These are phyloP conservation scores for Peromyscus attwateri DNA, from an alignment of 2,797 vertebrate species.

Conservation along the genomic window DNA sequence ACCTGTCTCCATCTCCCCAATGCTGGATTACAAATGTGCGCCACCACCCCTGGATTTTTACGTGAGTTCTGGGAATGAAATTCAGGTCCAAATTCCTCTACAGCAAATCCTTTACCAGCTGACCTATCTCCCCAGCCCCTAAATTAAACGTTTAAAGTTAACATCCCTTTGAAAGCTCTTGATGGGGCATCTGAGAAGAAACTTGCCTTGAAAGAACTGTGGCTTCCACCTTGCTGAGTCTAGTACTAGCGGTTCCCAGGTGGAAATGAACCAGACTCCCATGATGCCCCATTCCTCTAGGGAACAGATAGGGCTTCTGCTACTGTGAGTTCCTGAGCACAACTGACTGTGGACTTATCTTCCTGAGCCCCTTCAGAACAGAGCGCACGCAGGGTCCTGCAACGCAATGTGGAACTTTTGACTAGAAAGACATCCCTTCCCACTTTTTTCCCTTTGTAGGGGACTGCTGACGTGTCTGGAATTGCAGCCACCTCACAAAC, in stretches of 20 bases:
- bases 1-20: not conserved
- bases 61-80: not conserved
- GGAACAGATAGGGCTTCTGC: not conserved
- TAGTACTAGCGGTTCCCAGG: not conserved
- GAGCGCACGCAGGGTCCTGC: fast-evolving
- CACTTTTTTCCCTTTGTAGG: not conserved
- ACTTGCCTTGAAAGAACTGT: slow-evolving; percentile 28
- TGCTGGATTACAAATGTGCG: not conserved
- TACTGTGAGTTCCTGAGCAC: not conserved
- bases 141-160: not conserved
- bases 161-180: slow-evolving; percentile 64
- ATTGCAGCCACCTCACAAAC: not conserved
- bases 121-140: not conserved
- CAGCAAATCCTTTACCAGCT: not conserved
- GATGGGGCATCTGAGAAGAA: slow-evolving; percentile 60
- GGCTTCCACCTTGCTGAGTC: not conserved
- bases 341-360: too few relatives aligned
- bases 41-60: not conserved
- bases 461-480: not conserved
- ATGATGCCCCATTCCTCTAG: not conserved
- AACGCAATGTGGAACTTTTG: not conserved
- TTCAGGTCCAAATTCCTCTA: not conserved
- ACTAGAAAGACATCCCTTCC: not conserved
- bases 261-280: not conserved
- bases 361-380: not conserved